phyloP scores from a whole-genome alignment of 2,797 vertebrate genomes.

The Graptemys geographica region DNA sequence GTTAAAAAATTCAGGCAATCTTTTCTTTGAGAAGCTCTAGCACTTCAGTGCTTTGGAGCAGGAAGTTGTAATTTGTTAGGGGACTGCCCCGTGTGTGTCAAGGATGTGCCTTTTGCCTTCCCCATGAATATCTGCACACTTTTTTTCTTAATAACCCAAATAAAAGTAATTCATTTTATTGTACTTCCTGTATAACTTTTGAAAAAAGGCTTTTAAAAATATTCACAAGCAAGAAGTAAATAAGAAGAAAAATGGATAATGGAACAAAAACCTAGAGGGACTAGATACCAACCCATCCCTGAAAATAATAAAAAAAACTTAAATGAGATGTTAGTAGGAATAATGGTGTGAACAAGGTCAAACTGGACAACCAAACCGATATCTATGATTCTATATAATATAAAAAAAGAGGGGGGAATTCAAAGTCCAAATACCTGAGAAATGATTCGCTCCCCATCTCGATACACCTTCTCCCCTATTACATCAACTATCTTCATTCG shows the following conservation, averaged over 20 bases:
- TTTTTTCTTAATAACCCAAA: not conserved
- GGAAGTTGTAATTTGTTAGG: too few species aligned
- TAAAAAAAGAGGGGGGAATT: not conserved
- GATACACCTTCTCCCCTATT: slow-evolving; percentile 91
- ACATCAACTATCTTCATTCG: slow-evolving; percentile 99
- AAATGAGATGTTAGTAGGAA: not conserved
- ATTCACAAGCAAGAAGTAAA: not conserved
- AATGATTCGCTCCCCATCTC: slow-evolving; percentile 94
- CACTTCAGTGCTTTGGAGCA: too few species aligned
- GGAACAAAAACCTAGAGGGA: not conserved
- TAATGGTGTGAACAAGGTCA: not conserved
- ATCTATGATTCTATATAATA: not conserved
- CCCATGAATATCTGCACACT: not conserved
- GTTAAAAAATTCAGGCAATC: too few species aligned
- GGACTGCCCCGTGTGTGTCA: too few species aligned
- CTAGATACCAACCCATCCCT: not conserved
- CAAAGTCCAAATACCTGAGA: slow-evolving; percentile 78
- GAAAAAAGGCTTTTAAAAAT: not conserved
- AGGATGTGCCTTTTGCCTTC: too few species aligned
- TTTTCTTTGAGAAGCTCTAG: too few species aligned
- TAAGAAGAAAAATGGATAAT: not conserved
- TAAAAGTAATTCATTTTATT: not conserved
- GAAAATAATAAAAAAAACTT: slow-evolving; percentile 25
- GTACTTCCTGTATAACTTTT: not conserved
- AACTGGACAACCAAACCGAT: not conserved